Evolutionary conservation across 2,113 vertebrate genomes (phyloP).

Genomic region (Tenrec ecaudatus): DNA sequence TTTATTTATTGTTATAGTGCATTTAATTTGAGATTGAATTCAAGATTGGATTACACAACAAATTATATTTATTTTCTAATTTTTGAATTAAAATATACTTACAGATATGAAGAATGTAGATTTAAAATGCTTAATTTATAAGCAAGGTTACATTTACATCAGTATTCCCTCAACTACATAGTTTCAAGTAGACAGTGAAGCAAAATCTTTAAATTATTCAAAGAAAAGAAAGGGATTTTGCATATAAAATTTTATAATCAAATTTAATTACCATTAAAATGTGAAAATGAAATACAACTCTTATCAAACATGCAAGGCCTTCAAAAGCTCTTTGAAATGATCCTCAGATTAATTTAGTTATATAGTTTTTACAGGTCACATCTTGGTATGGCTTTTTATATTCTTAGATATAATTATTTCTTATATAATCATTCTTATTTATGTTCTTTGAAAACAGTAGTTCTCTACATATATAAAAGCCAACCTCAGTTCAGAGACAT

Average conservation of each 20-base stretch:
- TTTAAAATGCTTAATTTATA: too few species aligned
- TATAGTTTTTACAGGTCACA: background rate
- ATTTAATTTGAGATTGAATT: too few species aligned
- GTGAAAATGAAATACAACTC: background rate
- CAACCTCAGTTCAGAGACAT: too few species aligned
- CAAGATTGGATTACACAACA: too few species aligned
- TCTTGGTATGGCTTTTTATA: background rate
- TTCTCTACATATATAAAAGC: too few species aligned
- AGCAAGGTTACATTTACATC: background rate
- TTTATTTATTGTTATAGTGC: too few species aligned
- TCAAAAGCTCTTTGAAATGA: background rate
- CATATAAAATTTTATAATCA: background rate
- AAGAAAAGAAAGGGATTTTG: background rate
- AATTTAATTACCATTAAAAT: slow-evolving; percentile 14
- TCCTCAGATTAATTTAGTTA: background rate
- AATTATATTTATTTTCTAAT: too few species aligned
- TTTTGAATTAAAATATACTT: too few species aligned
- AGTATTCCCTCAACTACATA: background rate
- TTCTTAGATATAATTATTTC: too few species aligned
- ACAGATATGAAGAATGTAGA: too few species aligned
- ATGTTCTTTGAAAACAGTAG: too few species aligned
- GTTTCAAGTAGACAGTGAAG: background rate
- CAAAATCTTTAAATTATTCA: background rate
- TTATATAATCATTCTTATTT: too few species aligned
- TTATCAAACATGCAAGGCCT: background rate